Percentiles rank a stretch among this genome's conserved stretches.
Conservation (phyloP, 2,113 vertebrate species). For the Phrynosoma platyrhinos region DNA sequence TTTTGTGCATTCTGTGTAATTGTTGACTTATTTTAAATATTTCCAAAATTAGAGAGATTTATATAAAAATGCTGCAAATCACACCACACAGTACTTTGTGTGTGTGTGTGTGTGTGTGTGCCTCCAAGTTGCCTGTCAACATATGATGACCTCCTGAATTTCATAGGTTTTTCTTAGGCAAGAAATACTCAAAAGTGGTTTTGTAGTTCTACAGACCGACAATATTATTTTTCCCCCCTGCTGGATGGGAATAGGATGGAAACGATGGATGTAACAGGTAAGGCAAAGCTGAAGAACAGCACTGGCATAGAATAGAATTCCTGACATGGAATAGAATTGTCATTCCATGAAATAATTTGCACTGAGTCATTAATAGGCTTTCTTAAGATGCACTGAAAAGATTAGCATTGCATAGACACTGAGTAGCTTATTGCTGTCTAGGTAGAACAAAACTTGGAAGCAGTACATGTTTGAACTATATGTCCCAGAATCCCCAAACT, state of each 20-base stretch:
- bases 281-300: background rate
- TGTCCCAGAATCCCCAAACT: too few relatives aligned
- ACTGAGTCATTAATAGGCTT: background rate
- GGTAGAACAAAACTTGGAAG: background rate
- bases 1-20: accelerated
- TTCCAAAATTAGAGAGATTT: background rate
- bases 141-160: too few relatives aligned
- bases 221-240: background rate
- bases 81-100: background rate
- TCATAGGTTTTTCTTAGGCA: too few relatives aligned
- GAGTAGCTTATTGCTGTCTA: too few relatives aligned
- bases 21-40: constrained; percentile 40
- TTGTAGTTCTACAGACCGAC: background rate
- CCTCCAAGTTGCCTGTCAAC: too few relatives aligned
- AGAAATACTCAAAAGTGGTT: too few relatives aligned
- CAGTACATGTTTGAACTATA: too few relatives aligned
- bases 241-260: background rate
- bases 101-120: background rate
- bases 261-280: background rate
- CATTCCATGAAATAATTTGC: background rate
- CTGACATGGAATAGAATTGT: too few relatives aligned
- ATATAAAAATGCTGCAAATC: constrained; percentile 30
- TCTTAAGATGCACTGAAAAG: background rate
- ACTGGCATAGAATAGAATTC: too few relatives aligned
- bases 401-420: background rate